Evolutionary conservation across 2,113 vertebrate genomes (phyloP).

Genomic region (Ascaphus truei): DNA sequence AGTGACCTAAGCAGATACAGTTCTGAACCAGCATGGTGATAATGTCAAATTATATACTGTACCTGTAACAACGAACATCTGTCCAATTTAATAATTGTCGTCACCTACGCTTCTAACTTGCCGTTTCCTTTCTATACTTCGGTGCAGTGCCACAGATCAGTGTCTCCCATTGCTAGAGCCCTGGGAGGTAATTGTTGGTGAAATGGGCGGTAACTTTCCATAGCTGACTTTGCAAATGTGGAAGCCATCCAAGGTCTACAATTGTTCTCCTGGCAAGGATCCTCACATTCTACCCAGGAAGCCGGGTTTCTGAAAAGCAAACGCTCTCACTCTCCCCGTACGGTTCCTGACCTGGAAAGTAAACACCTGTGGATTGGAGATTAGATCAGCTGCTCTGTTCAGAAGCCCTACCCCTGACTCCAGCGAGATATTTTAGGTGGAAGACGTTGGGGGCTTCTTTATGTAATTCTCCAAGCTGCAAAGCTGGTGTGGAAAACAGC

Average conservation of each 20-base stretch:
- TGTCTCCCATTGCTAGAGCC: slow-evolving; percentile 13
- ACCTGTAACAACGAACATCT: too few species aligned
- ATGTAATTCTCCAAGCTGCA: too few species aligned
- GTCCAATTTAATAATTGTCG: neutral
- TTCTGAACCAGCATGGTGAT: neutral
- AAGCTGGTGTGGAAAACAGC: too few species aligned
- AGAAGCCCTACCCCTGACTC: too few species aligned
- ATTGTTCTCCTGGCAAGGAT: slow-evolving; percentile 15
- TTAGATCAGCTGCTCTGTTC: neutral
- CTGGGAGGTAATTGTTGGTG: slow-evolving; percentile 7
- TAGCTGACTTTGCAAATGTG: neutral
- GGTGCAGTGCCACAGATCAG: slow-evolving; percentile 4
- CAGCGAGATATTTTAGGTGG: too few species aligned
- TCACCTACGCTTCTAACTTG: neutral
- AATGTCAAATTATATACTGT: too few species aligned
- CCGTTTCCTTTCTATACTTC: neutral
- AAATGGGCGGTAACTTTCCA: slow-evolving; percentile 15
- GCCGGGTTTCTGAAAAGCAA: slow-evolving; percentile 21
- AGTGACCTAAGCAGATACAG: too few species aligned
- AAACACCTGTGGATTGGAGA: neutral
- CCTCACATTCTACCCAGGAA: slow-evolving; percentile 13
- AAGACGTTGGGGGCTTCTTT: too few species aligned
- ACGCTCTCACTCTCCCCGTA: neutral
- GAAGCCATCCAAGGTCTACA: slow-evolving; percentile 18
- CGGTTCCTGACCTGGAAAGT: neutral